phyloP scores from a whole-genome alignment of 30 jellyfish, hydroid and myxozoan genomes.

The Aurelia aurita region DNA sequence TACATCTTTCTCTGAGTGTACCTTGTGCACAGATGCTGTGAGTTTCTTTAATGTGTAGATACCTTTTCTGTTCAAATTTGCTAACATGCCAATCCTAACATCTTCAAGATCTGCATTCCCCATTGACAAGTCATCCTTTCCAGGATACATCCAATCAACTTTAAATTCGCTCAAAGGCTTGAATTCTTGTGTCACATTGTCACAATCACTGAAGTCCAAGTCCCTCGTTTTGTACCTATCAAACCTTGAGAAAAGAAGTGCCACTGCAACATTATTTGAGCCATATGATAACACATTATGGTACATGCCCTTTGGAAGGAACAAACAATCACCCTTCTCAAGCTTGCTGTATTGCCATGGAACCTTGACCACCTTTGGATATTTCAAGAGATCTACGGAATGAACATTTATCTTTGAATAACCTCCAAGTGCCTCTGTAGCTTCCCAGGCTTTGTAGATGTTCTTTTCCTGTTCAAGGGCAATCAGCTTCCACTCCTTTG shows the following conservation, averaged over 20 bases:
- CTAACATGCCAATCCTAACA: conserved; percentile 39
- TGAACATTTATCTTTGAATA: conserved; percentile 74
- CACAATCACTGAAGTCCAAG: conserved; percentile 50
- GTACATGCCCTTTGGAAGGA: conserved; percentile 79
- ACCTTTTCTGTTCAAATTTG: conserved; percentile 20
- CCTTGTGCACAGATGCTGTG: conserved; percentile 18
- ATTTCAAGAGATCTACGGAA: conserved; percentile 50
- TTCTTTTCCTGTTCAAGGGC: conserved; percentile 63
- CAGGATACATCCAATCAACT: conserved; percentile 91
- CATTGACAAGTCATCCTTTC: conserved; percentile 83
- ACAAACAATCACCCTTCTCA: conserved; percentile 83
- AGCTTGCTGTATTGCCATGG: conserved; percentile 80
- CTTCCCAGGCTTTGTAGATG: conserved; percentile 66
- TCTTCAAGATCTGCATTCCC: conserved; percentile 86
- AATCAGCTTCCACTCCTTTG: conserved; percentile 86
- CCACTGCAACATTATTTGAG: conserved; percentile 78
- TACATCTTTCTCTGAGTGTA: conserved; percentile 47
- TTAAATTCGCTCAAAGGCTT: conserved; percentile 72
- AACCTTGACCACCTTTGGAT: conserved; percentile 54
- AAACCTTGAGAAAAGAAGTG: conserved; percentile 77
- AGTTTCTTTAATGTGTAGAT: conserved; percentile 31
- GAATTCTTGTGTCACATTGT: conserved; percentile 40
- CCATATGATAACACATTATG: conserved; percentile 82
- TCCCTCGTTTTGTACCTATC: conserved; percentile 46
- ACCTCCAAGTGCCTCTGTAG: conserved; percentile 70